These are phyloP conservation scores for Palaemon carinicauda DNA, from an alignment of 1,140 invertebrate species.

Conservation along the genomic window DNA sequence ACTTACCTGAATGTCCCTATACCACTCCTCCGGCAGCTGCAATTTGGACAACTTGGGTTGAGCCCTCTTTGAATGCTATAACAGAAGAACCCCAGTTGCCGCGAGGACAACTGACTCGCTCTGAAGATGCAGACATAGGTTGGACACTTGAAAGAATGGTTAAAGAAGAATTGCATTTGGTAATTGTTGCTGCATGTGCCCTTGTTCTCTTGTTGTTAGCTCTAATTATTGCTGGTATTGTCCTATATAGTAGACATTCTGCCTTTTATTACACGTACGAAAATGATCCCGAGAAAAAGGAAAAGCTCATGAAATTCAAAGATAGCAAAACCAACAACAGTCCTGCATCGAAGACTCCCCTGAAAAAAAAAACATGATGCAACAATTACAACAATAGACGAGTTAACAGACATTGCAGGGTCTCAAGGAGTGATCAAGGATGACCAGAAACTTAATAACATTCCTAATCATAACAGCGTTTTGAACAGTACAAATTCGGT, in stretches of 20 bases:
- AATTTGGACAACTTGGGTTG: slow-evolving; percentile 44
- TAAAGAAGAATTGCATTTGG: slow-evolving; percentile 48
- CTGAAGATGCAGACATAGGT: slow-evolving; percentile 33
- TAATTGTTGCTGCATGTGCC: slow-evolving; percentile 63
- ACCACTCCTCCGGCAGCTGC: slow-evolving; percentile 43
- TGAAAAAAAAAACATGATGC: slow-evolving; percentile 54
- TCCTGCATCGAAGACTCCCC: slow-evolving; percentile 46
- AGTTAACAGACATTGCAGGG: slow-evolving; percentile 64
- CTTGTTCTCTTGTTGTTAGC: slow-evolving; percentile 63
- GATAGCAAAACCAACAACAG: slow-evolving; percentile 60
- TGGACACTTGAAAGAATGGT: slow-evolving; percentile 42
- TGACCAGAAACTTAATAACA: neutral
- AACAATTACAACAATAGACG: slow-evolving; percentile 65
- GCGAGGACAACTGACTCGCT: slow-evolving; percentile 41
- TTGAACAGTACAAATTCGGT: neutral
- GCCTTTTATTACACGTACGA: slow-evolving; percentile 79
- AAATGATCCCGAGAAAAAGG: slow-evolving; percentile 68
- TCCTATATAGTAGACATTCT: slow-evolving; percentile 70
- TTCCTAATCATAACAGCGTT: neutral
- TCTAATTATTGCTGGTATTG: slow-evolving; percentile 62
- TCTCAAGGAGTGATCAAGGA: slow-evolving; percentile 36
- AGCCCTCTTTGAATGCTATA: slow-evolving; percentile 29
- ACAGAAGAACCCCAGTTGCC: slow-evolving; percentile 48
- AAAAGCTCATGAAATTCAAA: slow-evolving; percentile 59
- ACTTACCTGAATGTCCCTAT: slow-evolving; percentile 45